Evolutionary conservation across 35 echinoderm and acorn worm species (phyloP).

Genomic region (Apostichopus japonicus): DNA sequence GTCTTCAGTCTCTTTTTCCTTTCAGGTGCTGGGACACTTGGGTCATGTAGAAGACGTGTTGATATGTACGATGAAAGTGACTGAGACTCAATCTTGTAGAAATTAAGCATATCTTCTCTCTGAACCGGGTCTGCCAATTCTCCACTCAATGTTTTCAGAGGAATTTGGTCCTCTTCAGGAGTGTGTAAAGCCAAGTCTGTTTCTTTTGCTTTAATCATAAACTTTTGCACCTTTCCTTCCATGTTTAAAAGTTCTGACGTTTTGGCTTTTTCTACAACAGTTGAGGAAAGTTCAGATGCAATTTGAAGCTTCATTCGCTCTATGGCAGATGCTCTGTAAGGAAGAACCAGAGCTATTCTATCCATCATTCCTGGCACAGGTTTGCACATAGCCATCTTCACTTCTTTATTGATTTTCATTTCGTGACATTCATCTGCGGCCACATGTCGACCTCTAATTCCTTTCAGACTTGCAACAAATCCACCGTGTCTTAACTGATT

Average conservation of each 20-base stretch:
- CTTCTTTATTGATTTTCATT: constrained; percentile 54
- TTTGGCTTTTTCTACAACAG: background rate
- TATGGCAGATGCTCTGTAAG: constrained; percentile 13
- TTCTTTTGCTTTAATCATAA: background rate
- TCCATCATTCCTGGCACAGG: constrained; percentile 13
- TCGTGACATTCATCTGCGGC: constrained; percentile 53
- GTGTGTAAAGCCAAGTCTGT: background rate
- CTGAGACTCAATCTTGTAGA: background rate
- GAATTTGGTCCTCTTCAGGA: background rate
- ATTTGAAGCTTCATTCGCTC: background rate
- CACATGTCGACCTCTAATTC: background rate
- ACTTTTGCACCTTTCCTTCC: background rate
- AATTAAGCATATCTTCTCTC: constrained; percentile 3
- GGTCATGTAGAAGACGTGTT: background rate
- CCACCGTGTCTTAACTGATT: constrained; percentile 56
- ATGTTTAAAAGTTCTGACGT: background rate
- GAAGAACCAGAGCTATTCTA: constrained; percentile 6
- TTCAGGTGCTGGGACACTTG: background rate
- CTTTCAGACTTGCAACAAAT: constrained; percentile 59
- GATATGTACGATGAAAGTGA: constrained; percentile 11
- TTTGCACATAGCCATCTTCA: constrained; percentile 29
- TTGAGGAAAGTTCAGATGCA: no score
- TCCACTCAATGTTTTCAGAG: background rate
- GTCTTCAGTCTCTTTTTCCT: constrained; percentile 26
- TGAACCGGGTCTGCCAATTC: background rate